A percentile compares a stretch with the other conserved stretches of the same genome.
Evolutionary conservation across 2,797 vertebrate genomes (phyloP).

Genomic region (Phalanger gymnotis): DNA sequence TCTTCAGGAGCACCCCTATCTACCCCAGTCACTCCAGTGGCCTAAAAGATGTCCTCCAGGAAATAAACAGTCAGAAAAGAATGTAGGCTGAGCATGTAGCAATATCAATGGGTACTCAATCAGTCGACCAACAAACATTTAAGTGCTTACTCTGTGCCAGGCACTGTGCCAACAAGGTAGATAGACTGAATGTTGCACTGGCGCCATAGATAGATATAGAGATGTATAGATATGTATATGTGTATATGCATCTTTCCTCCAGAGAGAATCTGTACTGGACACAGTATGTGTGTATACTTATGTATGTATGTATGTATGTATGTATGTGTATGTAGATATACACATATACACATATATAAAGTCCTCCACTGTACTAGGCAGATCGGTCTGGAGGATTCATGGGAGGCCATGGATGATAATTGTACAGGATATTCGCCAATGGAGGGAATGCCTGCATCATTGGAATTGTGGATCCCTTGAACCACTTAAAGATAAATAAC

Average conservation of each 20-base stretch:
- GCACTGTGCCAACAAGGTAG: background rate
- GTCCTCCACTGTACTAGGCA: too few relatives aligned
- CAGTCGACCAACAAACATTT: background rate
- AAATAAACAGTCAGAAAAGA: background rate
- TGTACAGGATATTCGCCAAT: too few relatives aligned
- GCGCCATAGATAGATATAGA: background rate
- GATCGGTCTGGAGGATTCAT: too few relatives aligned
- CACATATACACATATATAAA: too few relatives aligned
- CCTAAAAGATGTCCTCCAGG: background rate
- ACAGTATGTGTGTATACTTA: background rate
- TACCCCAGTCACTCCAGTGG: background rate
- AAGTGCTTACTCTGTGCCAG: background rate
- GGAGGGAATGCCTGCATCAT: too few relatives aligned
- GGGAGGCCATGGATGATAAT: too few relatives aligned
- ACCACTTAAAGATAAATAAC: too few relatives aligned
- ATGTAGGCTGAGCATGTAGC: background rate
- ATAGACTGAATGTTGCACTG: background rate
- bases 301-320: too few relatives aligned
- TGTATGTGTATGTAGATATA: too few relatives aligned
- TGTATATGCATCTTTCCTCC: too few relatives aligned
- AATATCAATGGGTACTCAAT: background rate
- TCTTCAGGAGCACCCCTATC: background rate
- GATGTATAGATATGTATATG: background rate
- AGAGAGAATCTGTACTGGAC: too few relatives aligned
- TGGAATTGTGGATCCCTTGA: too few relatives aligned